Base-by-base conservation (phyloP, 1,140 invertebrate genomes). In the Platyura marginata region DNA sequence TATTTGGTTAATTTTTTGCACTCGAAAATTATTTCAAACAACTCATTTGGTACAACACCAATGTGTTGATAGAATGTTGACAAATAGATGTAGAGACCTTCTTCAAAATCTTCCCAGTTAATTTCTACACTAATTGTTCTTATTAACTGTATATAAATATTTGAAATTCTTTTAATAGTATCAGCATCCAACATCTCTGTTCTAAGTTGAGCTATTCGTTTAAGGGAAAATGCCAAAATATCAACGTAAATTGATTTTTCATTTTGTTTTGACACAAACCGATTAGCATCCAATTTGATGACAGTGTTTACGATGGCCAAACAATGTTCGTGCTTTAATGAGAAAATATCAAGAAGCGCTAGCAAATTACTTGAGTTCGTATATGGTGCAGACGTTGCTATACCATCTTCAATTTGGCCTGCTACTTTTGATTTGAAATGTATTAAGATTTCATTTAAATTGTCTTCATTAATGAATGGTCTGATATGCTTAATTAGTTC, bases 1-100 rank as follows among this genome's bases (percentile, higher is more conserved):
- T 64, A 56, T 52, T 73, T 75, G 37, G 62, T 60, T 9, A 65
- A 47, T 43, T 60, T 55, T 32, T 61, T 21, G 52, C 35, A 40
- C 67, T 57, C 34, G 66, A 66, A 44, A 51, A 59, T 51, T 3
- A 43, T 55, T 41, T 57, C 53, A 47, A 74, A 75, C 15, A 71
- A 52, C 8, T 66, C 55, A 19, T 50, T 52, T 42, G 62, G 55
- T 25, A 79, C 56, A 15, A 49, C 47, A 2, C 48, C 46, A 15
- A 72, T 61, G 44, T 65, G 63, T 46, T 72, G 66, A 42, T 76
- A 70, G 59, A 71, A 76, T 25, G 57, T 62, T 32, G 62, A 48
- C 21, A 81, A 63, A 55, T 74, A 79, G 41, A 60, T 49, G 25
- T 64, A 49, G 8, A 78, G 52, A 32, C 61, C 49, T 11, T 51